Conservation (phyloP, 2,888 invertebrate species). For the Callinectes sapidus region DNA sequence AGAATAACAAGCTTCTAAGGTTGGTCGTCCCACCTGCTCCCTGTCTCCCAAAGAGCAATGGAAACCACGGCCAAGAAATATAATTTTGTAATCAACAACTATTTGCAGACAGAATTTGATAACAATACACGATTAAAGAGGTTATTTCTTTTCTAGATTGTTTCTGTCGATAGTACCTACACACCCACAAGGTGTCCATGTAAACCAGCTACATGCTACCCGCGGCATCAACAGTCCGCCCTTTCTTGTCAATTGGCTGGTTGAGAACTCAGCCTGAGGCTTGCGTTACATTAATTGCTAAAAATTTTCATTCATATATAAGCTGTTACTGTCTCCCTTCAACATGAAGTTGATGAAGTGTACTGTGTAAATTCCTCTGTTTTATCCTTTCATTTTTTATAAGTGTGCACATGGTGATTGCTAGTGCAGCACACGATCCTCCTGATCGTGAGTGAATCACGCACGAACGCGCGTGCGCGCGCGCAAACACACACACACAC, state of each 20-base stretch:
- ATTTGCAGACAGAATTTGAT: background rate
- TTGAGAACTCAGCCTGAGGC: too few species aligned
- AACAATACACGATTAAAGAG: background rate
- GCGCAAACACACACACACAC: constrained; percentile 29
- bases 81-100: background rate
- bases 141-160: background rate
- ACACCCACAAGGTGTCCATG: background rate
- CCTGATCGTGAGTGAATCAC: background rate
- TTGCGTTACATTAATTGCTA: too few species aligned
- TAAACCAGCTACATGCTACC: too few species aligned
- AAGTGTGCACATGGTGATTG: too few species aligned
- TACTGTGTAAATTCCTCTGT: too few species aligned
- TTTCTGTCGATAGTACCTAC: background rate
- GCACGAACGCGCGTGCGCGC: background rate
- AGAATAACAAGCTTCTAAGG: background rate
- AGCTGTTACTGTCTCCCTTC: too few species aligned
- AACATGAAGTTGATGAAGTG: background rate
- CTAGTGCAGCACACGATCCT: too few species aligned
- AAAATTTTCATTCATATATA: too few species aligned
- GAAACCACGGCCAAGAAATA: background rate
- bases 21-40: background rate
- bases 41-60: background rate
- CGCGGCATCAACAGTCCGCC: too few species aligned
- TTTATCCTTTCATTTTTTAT: too few species aligned
- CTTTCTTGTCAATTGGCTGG: too few species aligned